These are phyloP conservation scores for Trichogramma evanescens DNA, from an alignment of 2,888 invertebrate species.

Conservation along the genomic window DNA sequence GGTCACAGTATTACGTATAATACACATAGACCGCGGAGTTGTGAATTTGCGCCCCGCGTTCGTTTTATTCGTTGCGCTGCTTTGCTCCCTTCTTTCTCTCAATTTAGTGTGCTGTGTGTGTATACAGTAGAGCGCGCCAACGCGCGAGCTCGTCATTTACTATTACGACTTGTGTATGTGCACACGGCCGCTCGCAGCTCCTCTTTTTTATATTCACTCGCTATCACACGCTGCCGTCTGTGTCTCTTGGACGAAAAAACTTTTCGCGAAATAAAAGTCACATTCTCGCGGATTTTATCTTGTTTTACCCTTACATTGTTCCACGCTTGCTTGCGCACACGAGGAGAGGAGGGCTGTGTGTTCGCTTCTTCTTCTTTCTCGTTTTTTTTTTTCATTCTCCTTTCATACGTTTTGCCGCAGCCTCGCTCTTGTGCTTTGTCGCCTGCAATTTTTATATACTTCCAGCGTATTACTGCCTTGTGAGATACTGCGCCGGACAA, in stretches of 20 bases:
- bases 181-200: no score
- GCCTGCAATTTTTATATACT: slow-evolving; percentile 19
- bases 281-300: slow-evolving; percentile 18
- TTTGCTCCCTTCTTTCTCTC: no score
- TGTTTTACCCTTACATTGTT: slow-evolving; percentile 14
- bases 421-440: not conserved
- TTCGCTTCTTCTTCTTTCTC: slow-evolving; percentile 2
- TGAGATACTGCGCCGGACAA: no score
- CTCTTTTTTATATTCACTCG: no score
- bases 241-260: slow-evolving; percentile 1
- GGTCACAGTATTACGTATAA: no score
- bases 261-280: slow-evolving; percentile 19
- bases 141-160: no score
- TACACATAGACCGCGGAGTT: no score
- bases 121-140: no score
- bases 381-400: not conserved
- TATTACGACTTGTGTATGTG: not conserved
- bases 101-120: no score
- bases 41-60: no score
- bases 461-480: not conserved
- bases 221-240: not conserved
- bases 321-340: not conserved
- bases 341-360: not conserved
- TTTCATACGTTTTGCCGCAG: not conserved
- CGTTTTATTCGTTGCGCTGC: no score